Evolutionary conservation across 2,888 invertebrate species (phyloP), one percentile per base, ranked within the genome.

Genomic region (Augiades crinisus): DNA sequence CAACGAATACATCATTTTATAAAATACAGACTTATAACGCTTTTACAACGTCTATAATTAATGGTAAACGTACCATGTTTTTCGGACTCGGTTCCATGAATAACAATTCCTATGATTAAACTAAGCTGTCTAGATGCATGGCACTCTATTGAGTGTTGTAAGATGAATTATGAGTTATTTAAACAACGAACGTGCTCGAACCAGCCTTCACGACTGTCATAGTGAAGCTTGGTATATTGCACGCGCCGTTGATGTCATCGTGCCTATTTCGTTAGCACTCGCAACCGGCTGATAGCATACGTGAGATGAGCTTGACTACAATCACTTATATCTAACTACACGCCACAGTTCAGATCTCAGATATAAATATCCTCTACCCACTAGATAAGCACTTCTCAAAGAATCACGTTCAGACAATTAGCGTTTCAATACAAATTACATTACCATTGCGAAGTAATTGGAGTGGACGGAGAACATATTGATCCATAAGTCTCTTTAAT

Each of bases 191-290:
- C 51, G 51, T 51, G 51, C 38, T 31, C 30, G 21, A 30, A 30
- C 16, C 16, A 17, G 37, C 44, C 36, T 51, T 51, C 37, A 22
- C n/a, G 16, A 12, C 44, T 38, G 31, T 44, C 44, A 16, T 22
- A 44, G 22, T 31, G 31, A 44, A 31, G 51, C 22, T 51, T 4
- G 31, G 22, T 17, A 38, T 44, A 44, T 27, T 38, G 51, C 51
- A 51, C 51, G 51, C 44, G 44, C 44, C 16, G 51, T 51, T 45
- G 51, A 51, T 51, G 51, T 51, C 51, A 51, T 45, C 45, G 12
- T 30, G 14, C 45, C 51, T 45, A 51, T 45, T 51, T 38, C 31
- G 51, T 51, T 37, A 33, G 37, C 16, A 14, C n/a, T n/a, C n/a
- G 1, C 51, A 31, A 38, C 31, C 45, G 21, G 31, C 10, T 13